Evolutionary conservation across 2,888 invertebrate species (phyloP).

Genomic region (Hyppa rectilinea): DNA sequence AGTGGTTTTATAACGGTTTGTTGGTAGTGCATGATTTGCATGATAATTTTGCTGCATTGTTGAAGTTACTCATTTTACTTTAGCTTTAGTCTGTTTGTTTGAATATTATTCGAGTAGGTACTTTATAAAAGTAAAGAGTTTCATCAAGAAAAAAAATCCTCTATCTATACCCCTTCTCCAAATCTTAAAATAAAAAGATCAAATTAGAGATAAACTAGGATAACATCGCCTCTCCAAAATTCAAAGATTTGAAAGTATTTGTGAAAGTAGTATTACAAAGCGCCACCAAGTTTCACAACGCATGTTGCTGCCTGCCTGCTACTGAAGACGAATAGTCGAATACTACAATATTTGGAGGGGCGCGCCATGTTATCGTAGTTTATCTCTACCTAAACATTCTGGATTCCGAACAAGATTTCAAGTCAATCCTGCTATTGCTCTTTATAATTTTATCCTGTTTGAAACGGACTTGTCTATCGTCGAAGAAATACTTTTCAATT

Average conservation of each 20-base stretch:
- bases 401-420: background rate
- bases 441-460: constrained; percentile 11
- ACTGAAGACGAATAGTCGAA: no score
- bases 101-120: background rate
- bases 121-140: no score
- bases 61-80: background rate
- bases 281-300: no score
- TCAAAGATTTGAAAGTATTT: no score
- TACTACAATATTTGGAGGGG: no score
- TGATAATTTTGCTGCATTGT: constrained; percentile 27
- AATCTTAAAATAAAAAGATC: background rate
- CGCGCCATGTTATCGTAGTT: no score
- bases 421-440: background rate
- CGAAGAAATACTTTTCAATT: constrained; percentile 23
- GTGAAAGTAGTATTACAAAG: no score
- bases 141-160: no score
- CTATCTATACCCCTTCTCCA: background rate
- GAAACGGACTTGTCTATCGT: background rate
- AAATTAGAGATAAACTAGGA: no score
- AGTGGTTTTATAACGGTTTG: constrained; percentile 33
- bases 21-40: constrained; percentile 38
- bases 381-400: background rate
- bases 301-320: no score
- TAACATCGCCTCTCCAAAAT: no score
- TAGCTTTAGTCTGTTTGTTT: background rate